phyloP scores from a whole-genome alignment of 2,113 vertebrate genomes.

The Ornithorhynchus anatinus region DNA sequence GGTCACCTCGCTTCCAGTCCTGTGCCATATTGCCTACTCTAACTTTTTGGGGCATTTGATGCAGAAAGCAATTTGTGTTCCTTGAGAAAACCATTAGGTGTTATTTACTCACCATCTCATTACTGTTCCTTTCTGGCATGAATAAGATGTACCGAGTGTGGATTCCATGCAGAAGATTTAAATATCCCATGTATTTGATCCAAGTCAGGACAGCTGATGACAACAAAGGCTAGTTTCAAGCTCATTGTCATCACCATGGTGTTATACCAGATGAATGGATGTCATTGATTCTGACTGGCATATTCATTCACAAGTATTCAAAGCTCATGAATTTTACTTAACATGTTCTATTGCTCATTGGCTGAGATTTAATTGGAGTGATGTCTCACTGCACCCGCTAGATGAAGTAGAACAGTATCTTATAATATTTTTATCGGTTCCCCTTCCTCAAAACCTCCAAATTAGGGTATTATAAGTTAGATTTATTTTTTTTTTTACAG shows the following conservation, averaged over 20 bases:
- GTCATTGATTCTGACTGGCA: slow-evolving; percentile 76
- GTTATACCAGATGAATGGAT: slow-evolving; percentile 69
- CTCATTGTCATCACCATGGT: slow-evolving; percentile 77
- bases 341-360: slow-evolving; percentile 72
- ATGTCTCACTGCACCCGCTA: slow-evolving; percentile 71
- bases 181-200: slow-evolving; percentile 68
- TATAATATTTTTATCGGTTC: slow-evolving; percentile 40
- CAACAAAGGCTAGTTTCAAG: slow-evolving; percentile 73
- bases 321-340: slow-evolving; percentile 77
- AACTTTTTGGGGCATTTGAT: slow-evolving; percentile 30
- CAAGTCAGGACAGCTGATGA: slow-evolving; percentile 67
- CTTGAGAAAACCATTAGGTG: slow-evolving; percentile 42
- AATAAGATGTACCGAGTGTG: slow-evolving; percentile 71
- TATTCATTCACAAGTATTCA: slow-evolving; percentile 74
- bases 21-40: too few species aligned
- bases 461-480: too few species aligned
- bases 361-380: slow-evolving; percentile 75
- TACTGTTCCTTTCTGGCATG: slow-evolving; percentile 56
- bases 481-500: slow-evolving; percentile 29
- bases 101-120: slow-evolving; percentile 54
- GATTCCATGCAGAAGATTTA: slow-evolving; percentile 70
- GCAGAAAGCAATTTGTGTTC: slow-evolving; percentile 19
- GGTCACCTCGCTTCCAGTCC: too few species aligned
- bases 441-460: slow-evolving; percentile 57
- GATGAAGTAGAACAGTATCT: slow-evolving; percentile 76